phyloP scores from a whole-genome alignment of 2,113 vertebrate genomes.

The Microcebus tavaratra region DNA sequence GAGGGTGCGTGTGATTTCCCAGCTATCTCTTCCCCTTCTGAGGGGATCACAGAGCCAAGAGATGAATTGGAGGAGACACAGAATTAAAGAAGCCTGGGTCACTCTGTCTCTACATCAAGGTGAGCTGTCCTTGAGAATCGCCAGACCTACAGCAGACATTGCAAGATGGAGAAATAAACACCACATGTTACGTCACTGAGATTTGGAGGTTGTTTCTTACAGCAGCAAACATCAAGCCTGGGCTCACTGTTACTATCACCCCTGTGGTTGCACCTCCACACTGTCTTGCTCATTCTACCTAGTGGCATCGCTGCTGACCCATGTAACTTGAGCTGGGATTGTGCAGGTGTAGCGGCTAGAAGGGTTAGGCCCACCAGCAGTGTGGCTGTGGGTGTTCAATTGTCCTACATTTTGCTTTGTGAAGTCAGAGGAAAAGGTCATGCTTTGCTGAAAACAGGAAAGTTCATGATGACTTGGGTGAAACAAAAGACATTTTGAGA shows the following conservation, averaged over 20 bases:
- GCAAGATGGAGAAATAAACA: background rate
- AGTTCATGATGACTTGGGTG: background rate
- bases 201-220: background rate
- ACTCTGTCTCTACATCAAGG: background rate
- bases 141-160: background rate
- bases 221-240: background rate
- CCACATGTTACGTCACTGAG: background rate
- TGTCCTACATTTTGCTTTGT: background rate
- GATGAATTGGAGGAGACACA: background rate
- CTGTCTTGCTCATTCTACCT: background rate
- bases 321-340: background rate
- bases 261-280: background rate
- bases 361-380: background rate
- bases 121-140: background rate
- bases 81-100: background rate
- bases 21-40: background rate
- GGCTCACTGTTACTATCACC: background rate
- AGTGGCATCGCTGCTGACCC: background rate
- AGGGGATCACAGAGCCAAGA: background rate
- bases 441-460: background rate
- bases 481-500: background rate
- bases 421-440: background rate
- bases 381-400: background rate
- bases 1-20: background rate
- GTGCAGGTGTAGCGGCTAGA: background rate